Percentiles rank a stretch among this genome's conserved stretches.
Evolutionary conservation across 2,888 invertebrate species (phyloP).

Genomic region (Tipula confusa): DNA sequence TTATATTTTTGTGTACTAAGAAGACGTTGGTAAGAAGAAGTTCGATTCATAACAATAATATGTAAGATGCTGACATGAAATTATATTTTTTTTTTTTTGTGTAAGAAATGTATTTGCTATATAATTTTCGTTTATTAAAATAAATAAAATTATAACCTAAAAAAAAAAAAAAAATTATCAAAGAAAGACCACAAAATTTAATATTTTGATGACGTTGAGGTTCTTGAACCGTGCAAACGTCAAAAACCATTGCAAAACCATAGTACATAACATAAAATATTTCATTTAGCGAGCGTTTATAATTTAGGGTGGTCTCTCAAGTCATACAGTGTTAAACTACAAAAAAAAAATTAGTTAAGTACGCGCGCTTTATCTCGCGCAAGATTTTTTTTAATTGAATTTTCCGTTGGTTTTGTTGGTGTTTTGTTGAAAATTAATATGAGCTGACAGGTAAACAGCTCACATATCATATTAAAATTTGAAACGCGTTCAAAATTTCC

Average conservation of each 20-base stretch:
- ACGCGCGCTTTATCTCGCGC: too few relatives aligned
- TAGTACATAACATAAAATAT: background rate
- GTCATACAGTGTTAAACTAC: slow-evolving; percentile 13
- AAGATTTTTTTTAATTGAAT: background rate
- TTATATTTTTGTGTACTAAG: background rate
- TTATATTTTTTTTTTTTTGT: background rate
- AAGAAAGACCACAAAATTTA: background rate
- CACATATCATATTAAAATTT: background rate
- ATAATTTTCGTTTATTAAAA: slow-evolving; percentile 12
- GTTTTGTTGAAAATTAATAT: background rate
- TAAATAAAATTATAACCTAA: background rate
- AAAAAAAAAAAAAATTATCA: background rate
- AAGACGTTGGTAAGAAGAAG: background rate
- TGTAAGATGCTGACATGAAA: background rate
- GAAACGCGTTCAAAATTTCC: background rate
- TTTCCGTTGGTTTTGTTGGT: background rate
- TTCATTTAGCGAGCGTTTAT: background rate
- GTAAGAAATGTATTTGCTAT: background rate
- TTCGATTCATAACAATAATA: background rate
- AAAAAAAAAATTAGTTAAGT: background rate
- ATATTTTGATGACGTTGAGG: background rate
- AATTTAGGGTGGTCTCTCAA: background rate
- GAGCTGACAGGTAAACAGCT: background rate
- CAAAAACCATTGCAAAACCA: background rate
- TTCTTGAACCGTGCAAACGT: background rate